These are phyloP conservation scores for Micromesistius poutassou DNA, from an alignment of 2,797 vertebrate genomes.

Conservation along the genomic window DNA sequence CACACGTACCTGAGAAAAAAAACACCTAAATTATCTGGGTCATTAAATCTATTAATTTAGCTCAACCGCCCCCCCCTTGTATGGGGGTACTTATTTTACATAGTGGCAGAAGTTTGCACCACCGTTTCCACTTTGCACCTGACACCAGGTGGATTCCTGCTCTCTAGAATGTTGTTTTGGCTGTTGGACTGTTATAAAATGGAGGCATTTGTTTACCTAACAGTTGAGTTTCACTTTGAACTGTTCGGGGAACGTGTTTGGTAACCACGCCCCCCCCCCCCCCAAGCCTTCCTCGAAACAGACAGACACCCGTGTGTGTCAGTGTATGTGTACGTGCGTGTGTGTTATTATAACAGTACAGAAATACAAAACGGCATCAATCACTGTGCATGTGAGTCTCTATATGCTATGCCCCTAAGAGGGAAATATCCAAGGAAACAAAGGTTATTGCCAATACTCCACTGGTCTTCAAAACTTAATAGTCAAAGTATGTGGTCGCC, in stretches of 20 bases:
- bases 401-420: background rate
- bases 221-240: conserved; percentile 13
- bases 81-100: background rate
- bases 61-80: background rate
- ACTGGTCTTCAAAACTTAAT: background rate
- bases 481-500: background rate
- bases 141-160: conserved; percentile 3
- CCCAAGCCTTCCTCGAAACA: conserved; percentile 13
- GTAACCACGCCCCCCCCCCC: conserved; percentile 22
- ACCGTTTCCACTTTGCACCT: conserved; percentile 13
- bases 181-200: background rate
- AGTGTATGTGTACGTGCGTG: background rate
- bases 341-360: background rate
- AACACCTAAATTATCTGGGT: conserved; percentile 41
- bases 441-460: background rate
- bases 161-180: conserved; percentile 11
- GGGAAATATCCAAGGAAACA: background rate
- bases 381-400: background rate
- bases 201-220: conserved; percentile 23
- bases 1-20: conserved; percentile 23
- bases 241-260: background rate
- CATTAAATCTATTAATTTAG: conserved; percentile 37
- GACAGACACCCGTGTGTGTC: conserved; percentile 10
- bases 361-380: background rate
- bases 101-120: background rate